Base-by-base conservation (phyloP, 1,140 invertebrate genomes). In the Rhyacophila brunnea region DNA sequence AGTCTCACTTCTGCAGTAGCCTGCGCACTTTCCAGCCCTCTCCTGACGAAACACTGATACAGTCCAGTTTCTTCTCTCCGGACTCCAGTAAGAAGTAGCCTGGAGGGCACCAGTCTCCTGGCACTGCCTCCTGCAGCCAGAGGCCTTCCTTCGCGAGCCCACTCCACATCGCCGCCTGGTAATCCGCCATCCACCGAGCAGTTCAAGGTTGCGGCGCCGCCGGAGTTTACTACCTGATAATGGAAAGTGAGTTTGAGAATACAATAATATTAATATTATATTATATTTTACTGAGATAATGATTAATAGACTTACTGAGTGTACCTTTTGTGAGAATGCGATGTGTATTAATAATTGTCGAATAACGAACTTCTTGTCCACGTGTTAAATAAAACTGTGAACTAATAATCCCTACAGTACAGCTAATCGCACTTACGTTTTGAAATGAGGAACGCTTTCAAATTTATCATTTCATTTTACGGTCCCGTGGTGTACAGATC, bases 11-110 rank as follows among this genome's bases (percentile, higher is more conserved):
- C 86, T 10, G 86, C 83, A 48, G 86, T 85, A 1, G 85, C 87
- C 69, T 91, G 89, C 5, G 85, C 85, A 65, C 84, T 88, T 65
- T 87, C 86, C 28, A 84, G 81, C 56, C 86, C 82, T 66, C 86
- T 88, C 34, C 80, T 78, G 0, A 86, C 87, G 42, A 91, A 78
- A 71, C 90, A 93, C 70, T 92, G 90, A 77, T 92, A 93, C 83
- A 92, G 89, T 14, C 89, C 90, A 64, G 83, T 83, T 70, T 92
- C 88, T 45, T 83, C 78, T 50, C 87, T 81, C 20, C 82, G 82
- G 3, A 92, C 85, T 19, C 80, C 78, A 32, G 72, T 74, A 46
- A 91, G 79, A 36, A 81, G 68, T 44, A 91, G 70, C 40, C 40
- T 35, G 1, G 15, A 18, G 13, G 20, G 14, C 3, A 35, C 42